These are phyloP conservation scores for Galaxias olidus DNA, from an alignment of 2,797 vertebrate genomes.

Conservation along the genomic window DNA sequence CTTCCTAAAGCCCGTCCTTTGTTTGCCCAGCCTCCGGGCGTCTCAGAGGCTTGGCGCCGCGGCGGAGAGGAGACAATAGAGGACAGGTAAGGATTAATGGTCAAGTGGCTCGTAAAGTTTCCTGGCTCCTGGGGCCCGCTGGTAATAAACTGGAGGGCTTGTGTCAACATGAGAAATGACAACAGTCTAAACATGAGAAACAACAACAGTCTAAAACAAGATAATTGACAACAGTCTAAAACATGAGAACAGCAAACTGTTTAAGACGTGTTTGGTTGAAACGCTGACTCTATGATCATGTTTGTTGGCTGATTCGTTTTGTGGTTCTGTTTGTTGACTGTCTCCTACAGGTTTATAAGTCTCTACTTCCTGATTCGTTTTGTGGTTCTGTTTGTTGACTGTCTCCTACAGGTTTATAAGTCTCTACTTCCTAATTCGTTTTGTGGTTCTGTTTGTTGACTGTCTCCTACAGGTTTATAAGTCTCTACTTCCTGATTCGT, in stretches of 20 bases:
- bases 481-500: too few species aligned
- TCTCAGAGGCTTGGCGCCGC: constrained; percentile 8
- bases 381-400: not conserved
- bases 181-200: not conserved
- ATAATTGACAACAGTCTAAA: not conserved
- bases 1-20: constrained; percentile 18
- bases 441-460: not conserved
- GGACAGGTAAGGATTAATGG: constrained; percentile 23
- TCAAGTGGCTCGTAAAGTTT: constrained; percentile 13
- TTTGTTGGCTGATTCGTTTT: too few species aligned
- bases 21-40: constrained; percentile 29
- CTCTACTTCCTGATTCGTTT: too few species aligned
- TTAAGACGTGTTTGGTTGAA: too few species aligned
- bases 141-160: not conserved
- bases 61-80: constrained; percentile 14
- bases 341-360: constrained; percentile 36
- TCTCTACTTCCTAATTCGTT: too few species aligned
- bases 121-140: not conserved
- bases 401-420: constrained; percentile 37
- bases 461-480: constrained; percentile 37
- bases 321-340: not conserved
- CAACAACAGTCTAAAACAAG: not conserved
- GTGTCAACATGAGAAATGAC: not conserved
- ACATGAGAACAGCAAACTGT: too few species aligned
- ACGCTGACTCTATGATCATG: too few species aligned